Evolutionary conservation across 2,888 invertebrate species (phyloP), one percentile per base, ranked within the genome.

Genomic region (Tetragonisca angustula): DNA sequence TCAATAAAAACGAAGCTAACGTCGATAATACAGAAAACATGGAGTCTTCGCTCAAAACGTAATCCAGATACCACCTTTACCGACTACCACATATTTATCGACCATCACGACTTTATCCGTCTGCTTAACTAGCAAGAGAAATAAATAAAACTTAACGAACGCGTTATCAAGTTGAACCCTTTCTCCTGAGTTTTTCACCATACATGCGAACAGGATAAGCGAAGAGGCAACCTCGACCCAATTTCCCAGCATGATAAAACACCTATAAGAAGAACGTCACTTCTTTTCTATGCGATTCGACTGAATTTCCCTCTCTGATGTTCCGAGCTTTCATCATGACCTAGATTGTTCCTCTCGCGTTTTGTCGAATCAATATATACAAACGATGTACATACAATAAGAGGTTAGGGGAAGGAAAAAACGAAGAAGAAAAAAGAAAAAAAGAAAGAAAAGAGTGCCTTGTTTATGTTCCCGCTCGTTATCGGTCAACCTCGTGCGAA

Each of bases 251-350:
- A 70, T 52, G 71, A 75, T 74, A 76, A 70, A 77, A 69, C 32
- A 24, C n/a, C 50, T 75, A 75, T 49, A 50, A 36, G 4, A 61
- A 59, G 32, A 84, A 64, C 24, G 61, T 56, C n/a, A 24, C 68
- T 64, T 72, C 67, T 68, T 69, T 59, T 73, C 71, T 69, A 75
- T 9, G 67, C 67, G 50, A 56, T 69, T 65, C 62, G 59, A 50
- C 43, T 64, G 78, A 69, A 56, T 49, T 70, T 52, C 36, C 56
- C 59, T 70, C 62, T 62, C 62, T 49, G n/a, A 54, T 21, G 43
- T 72, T 76, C 69, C 64, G 56, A 79, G 85, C 78, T 85, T 85
- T 77, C 79, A 67, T 82, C 79, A 61, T 83, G 86, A 86, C 86
- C 86, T 43, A 86, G 59, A 86, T 86, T 43, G 43, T 2, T 64